These are phyloP conservation scores for Drosophila serrata DNA, from an alignment of 1,140 invertebrate genomes.

Conservation along the genomic window DNA sequence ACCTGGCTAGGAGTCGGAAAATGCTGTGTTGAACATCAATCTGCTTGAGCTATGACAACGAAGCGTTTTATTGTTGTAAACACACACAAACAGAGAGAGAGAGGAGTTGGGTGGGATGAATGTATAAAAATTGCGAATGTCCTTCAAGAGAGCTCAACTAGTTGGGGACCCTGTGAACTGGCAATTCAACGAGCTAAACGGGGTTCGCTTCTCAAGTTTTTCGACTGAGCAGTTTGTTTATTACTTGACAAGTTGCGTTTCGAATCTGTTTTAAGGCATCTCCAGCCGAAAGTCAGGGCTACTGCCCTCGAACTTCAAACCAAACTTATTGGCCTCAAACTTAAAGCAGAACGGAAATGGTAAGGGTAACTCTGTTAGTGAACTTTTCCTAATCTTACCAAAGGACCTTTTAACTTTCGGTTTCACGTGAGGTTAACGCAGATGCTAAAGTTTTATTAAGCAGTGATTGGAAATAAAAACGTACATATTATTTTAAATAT, in stretches of 20 bases:
- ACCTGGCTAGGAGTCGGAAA: constrained; percentile 28
- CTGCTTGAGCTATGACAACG: constrained; percentile 79
- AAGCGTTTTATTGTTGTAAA: constrained; percentile 80
- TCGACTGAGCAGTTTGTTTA: constrained; percentile 50
- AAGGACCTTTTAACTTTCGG: constrained; percentile 9
- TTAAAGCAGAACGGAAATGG: not conserved
- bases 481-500: too few relatives aligned
- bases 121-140: constrained; percentile 34
- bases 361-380: constrained; percentile 4
- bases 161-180: constrained; percentile 33
- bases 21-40: constrained; percentile 68
- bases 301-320: constrained; percentile 1
- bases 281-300: constrained; percentile 14
- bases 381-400: constrained; percentile 32
- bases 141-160: constrained; percentile 24
- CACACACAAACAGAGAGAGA: constrained; percentile 22
- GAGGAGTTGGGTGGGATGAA: too few relatives aligned
- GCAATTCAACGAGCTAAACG: constrained; percentile 43
- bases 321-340: constrained; percentile 12
- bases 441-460: not conserved
- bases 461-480: not conserved
- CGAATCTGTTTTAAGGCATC: constrained; percentile 35
- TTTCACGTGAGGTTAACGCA: constrained; percentile 11
- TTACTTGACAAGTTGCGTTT: constrained; percentile 41
- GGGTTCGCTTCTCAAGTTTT: constrained; percentile 40